Conservation (phyloP, 2,888 invertebrate species). For the Rhopalosiphum nymphaeae region DNA sequence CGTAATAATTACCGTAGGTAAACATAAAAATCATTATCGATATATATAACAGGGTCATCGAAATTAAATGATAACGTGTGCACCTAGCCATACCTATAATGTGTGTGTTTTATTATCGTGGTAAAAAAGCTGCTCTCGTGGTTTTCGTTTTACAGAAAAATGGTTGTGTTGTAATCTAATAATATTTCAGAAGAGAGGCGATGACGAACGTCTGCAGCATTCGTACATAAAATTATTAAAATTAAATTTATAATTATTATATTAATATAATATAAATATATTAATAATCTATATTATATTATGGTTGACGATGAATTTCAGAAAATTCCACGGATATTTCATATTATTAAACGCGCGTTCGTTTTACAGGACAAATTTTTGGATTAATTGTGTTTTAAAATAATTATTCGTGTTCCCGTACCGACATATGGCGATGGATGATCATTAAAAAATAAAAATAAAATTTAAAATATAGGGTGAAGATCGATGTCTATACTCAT, state of each 20-base stretch:
- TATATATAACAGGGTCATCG: slow-evolving; percentile 41
- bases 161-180: not conserved
- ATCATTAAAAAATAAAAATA: slow-evolving; percentile 37
- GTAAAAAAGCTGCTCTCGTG: slow-evolving; percentile 37
- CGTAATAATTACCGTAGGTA: slow-evolving; percentile 40
- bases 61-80: slow-evolving; percentile 51
- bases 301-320: not conserved
- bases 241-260: not conserved
- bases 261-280: not conserved
- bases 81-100: not conserved
- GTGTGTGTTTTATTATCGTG: slow-evolving; percentile 5
- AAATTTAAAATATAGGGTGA: slow-evolving; percentile 30
- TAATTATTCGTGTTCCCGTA: slow-evolving; percentile 5
- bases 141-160: not conserved
- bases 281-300: not conserved
- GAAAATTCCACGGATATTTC: not conserved
- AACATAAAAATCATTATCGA: slow-evolving; percentile 46
- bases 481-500: slow-evolving; percentile 36
- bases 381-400: slow-evolving; percentile 5
- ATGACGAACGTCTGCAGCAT: not conserved
- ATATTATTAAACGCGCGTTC: not conserved
- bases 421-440: slow-evolving; percentile 15
- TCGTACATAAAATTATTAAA: not conserved
- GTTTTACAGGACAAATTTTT: not conserved
- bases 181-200: not conserved